Evolutionary conservation across 2,888 invertebrate species (phyloP), one percentile per base, ranked within the genome.

Genomic region (Troglohyphantes excavatus): DNA sequence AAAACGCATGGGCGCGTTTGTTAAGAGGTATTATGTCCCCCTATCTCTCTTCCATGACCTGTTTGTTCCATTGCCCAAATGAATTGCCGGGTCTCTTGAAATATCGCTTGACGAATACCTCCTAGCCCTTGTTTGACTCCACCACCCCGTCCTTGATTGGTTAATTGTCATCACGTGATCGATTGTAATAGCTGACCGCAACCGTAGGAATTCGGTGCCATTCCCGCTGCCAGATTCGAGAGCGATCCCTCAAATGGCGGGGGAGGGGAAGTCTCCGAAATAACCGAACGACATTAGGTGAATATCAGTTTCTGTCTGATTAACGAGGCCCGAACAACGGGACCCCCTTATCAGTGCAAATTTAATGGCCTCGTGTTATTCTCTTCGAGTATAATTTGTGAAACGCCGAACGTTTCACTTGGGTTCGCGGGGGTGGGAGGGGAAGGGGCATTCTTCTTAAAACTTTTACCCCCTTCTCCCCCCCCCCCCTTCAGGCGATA

Each of bases 331-430:
- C 73, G 43, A 86, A 86, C 86, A 88, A 72, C 81, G 73, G 76
- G 76, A 70, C 76, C 67, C 88, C 67, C 88, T 88, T 89, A 89
- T 89, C 88, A 89, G 76, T 89, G 82, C 76, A 76, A 82, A 89
- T 89, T 90, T 90, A 90, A 90, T 90, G 89, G 89, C 84, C 63
- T 39, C 78, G 72, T 84, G 89, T 90, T 84, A 90, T 84, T 90
- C 89, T 90, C 89, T n/a, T 78, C 72, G 78, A 26, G 88, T 84
- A 90, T 90, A 90, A 90, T 90, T 90, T 90, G 89, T 90, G 89
- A 76, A 81, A 84, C 84, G 84, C 89, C 17, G 43, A 46, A 59
- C 81, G 83, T 83, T 70, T 43, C 67, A 65, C 68, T 81, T 81
- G 67, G 29, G 39, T 65, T n/a, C 33, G 67, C 63, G 33, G 26